A percentile compares a stretch with the other conserved stretches of the same genome.
phyloP scores from a whole-genome alignment of 37 sponge, comb jelly and placozoan genomes.

The Axinella damicornis region DNA sequence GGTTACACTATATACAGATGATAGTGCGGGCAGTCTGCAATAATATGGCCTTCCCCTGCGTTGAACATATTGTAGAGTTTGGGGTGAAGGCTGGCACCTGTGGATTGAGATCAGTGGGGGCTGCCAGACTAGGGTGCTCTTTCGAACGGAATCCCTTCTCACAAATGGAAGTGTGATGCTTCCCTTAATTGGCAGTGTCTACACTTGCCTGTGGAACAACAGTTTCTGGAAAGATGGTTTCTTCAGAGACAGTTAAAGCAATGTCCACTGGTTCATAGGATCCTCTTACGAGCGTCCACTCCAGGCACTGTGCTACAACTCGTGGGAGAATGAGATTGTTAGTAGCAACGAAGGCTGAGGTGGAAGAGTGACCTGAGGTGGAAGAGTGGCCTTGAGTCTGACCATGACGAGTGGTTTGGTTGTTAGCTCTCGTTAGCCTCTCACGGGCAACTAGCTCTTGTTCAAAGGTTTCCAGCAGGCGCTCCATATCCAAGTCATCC shows the following conservation, averaged over 20 bases:
- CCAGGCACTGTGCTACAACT: conserved; percentile 17
- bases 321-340: conserved; percentile 27
- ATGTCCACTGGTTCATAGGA: conserved; percentile 42
- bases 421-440: no score
- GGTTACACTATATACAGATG: conserved; percentile 6
- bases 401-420: no score
- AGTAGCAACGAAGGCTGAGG: background rate
- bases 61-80: conserved; percentile 11
- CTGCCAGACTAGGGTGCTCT: background rate
- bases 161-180: conserved; percentile 53
- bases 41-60: background rate
- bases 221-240: conserved; percentile 23
- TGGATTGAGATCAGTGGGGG: background rate
- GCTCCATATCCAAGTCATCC: conserved; percentile 1
- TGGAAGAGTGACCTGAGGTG: background rate
- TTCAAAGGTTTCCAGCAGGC: background rate
- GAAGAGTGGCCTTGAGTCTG: no score
- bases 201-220: conserved; percentile 27
- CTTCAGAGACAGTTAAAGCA: conserved; percentile 43
- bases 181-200: conserved; percentile 6
- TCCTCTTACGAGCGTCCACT: conserved; percentile 28
- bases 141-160: background rate
- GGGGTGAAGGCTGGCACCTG: conserved; percentile 21
- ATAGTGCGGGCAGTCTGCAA: conserved; percentile 23
- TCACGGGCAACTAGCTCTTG: no score